These are phyloP conservation scores for Atlantisia rogersi DNA, from an alignment of 2,113 vertebrate species.

Conservation along the genomic window DNA sequence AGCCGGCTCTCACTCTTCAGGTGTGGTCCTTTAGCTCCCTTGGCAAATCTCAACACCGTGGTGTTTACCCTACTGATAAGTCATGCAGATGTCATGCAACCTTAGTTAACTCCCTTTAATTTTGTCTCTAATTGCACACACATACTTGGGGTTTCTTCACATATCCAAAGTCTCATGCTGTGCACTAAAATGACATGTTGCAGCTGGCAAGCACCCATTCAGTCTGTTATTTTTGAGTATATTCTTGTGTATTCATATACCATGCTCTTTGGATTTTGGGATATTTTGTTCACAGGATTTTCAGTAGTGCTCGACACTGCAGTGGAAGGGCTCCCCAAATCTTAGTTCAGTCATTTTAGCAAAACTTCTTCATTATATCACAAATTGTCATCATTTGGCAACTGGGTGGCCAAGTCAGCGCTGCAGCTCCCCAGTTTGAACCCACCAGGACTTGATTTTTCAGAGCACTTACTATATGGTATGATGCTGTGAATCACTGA, in stretches of 20 bases:
- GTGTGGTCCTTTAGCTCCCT: constrained; percentile 4
- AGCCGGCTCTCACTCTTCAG: neutral
- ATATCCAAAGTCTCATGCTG: neutral
- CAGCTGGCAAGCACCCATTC: neutral
- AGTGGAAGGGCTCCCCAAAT: neutral
- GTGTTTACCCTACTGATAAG: constrained; percentile 13
- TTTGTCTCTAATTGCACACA: neutral
- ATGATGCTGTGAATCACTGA: neutral
- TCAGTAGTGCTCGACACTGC: neutral
- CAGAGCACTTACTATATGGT: neutral
- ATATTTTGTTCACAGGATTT: neutral
- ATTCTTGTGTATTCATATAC: neutral
- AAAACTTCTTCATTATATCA: neutral
- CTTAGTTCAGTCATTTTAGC: neutral
- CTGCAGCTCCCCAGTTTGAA: neutral
- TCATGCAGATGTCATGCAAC: neutral
- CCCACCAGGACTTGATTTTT: neutral
- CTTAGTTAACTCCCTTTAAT: constrained; percentile 18
- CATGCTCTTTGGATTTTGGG: neutral
- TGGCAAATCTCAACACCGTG: neutral
- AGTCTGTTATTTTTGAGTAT: neutral
- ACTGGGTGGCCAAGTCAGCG: constrained; percentile 2
- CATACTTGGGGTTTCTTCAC: neutral
- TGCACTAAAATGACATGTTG: neutral
- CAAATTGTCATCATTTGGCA: neutral